A percentile compares a stretch with the other conserved stretches of the same genome.
phyloP scores from a whole-genome alignment of 92 coral and sea anemone genomes.

The Siderastrea siderea region DNA sequence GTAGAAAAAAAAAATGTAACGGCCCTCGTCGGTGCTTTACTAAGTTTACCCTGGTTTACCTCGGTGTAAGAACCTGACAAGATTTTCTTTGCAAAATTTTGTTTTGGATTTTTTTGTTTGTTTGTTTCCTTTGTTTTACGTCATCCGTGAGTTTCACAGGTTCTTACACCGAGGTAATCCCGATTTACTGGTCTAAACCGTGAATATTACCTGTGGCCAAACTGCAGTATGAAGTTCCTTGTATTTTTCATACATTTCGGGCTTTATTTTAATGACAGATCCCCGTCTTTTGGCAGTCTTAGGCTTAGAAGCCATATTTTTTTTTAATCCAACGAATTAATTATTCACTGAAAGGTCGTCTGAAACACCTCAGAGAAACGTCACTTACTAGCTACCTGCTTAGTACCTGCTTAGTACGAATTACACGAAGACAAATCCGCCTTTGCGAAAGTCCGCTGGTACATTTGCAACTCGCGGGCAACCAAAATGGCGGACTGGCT shows the following conservation, averaged over 20 bases:
- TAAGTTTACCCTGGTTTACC: no score
- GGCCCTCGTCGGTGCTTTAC: no score
- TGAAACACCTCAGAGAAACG: no score
- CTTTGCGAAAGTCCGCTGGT: not conserved
- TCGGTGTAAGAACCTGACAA: no score
- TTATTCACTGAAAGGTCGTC: not conserved
- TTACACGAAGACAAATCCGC: not conserved
- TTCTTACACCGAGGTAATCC: no score
- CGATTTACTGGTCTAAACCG: no score
- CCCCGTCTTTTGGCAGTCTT: constrained; percentile 82
- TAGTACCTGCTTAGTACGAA: not conserved
- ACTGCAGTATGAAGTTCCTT: constrained; percentile 91
- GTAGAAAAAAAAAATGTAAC: no score
- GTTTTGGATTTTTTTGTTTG: no score
- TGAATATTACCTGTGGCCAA: constrained; percentile 79
- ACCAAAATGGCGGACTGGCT: constrained; percentile 85
- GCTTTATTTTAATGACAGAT: constrained; percentile 85
- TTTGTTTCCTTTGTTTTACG: no score
- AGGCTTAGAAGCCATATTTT: constrained; percentile 36
- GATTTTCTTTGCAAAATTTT: no score
- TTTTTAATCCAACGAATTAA: no score
- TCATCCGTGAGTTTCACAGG: no score
- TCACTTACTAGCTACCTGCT: not conserved
- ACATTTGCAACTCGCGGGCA: not conserved
- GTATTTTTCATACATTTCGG: constrained; percentile 82